phyloP scores from a whole-genome alignment of 2,888 invertebrate species.

The Microplitis manilae region DNA sequence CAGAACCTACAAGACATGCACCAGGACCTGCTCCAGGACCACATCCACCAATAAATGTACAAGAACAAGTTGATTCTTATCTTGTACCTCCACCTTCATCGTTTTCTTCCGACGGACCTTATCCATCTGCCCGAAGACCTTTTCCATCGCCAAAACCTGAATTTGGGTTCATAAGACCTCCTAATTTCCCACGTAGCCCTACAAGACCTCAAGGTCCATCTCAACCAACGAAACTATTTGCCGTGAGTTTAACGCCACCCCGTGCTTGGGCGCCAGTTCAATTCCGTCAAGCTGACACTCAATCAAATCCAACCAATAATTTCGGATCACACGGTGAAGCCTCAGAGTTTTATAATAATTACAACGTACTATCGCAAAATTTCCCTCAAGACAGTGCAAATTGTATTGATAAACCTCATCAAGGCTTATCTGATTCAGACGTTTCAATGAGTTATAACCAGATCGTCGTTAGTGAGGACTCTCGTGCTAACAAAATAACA shows the following conservation, averaged over 20 bases:
- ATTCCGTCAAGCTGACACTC: not conserved
- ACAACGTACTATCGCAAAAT: not conserved
- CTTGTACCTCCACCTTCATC: constrained; percentile 44
- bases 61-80: constrained; percentile 15
- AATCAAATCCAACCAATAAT: not conserved
- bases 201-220: constrained; percentile 40
- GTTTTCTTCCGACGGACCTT: constrained; percentile 60
- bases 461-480: not conserved
- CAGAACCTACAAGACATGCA: constrained; percentile 33
- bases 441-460: constrained; percentile 15
- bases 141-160: not conserved
- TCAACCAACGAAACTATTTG: constrained; percentile 40
- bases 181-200: constrained; percentile 39
- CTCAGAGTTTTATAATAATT: not conserved
- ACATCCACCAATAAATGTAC: not conserved
- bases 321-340: not conserved
- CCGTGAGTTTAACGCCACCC: not conserved
- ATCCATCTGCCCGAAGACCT: constrained; percentile 65
- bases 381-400: constrained; percentile 10
- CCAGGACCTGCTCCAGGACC: constrained; percentile 40
- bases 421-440: not conserved
- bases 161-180: not conserved
- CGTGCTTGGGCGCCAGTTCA: not conserved
- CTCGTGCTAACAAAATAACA: constrained; percentile 41
- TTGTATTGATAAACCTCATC: constrained; percentile 35